Evolutionary conservation across 2,113 vertebrate species (phyloP), one percentile per base, ranked within the genome.

Genomic region (Hypocryptadius cinnamomeus): DNA sequence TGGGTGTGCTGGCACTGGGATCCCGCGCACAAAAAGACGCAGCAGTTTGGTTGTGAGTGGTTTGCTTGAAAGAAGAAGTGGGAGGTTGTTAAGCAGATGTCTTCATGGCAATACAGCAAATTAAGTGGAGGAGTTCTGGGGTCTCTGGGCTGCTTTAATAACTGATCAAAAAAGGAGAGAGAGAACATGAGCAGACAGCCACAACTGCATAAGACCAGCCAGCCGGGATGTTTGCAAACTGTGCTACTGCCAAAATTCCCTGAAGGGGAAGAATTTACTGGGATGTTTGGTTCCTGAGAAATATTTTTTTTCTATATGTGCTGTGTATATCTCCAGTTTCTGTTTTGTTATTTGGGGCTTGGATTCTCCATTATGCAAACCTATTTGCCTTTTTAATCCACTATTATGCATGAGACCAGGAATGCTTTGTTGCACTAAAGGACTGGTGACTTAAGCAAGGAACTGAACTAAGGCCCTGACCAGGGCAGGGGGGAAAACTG

Each of bases 211-310:
- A 45, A 59, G 35, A 78, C 33, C 65, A 81, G 81, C 56, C 79
- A 92, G 66, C 15, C 0, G 0, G 28, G 63, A 44, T 53, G 68
- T 65, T 76, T 70, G 76, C 56, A 73, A 86, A 71, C 51, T 71
- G 64, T 2, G 2, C 35, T 30, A 47, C 51, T 78, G 89, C 91
- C 91, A 72, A 74, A 78, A 93, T 59, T 92, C 94, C 85, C 87
- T 25, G 9, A 79, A 88, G 79, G 13, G 70, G 68, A 73, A 86
- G 54, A 80, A 81, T 87, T 86, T 64, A 66, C 28, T 2, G 3
- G 80, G 69, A 24, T 71, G 73, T 47, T 68, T 78, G 17, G 60
- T n/a, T 89, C 73, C 78, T 16, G 2, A 78, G 84, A 84, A 84
- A 71, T 48, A 31, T 5, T 2, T n/a, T 87, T 92, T 92, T 81